Evolutionary conservation across 2,888 invertebrate species (phyloP).

Genomic region (Anthoptus insignis): DNA sequence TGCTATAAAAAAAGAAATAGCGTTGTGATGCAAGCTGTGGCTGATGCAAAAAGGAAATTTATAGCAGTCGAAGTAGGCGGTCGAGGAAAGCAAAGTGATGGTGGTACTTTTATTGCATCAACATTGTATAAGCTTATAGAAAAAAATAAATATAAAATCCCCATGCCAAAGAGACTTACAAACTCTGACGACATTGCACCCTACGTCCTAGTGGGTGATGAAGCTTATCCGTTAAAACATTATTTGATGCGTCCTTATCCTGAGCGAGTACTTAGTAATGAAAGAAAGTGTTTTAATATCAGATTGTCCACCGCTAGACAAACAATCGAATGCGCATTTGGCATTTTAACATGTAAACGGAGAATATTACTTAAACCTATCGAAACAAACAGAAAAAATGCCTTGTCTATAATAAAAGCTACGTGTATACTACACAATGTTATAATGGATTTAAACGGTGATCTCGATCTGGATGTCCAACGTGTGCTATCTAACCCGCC

Average conservation of each 20-base stretch:
- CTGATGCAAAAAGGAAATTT: conserved; percentile 42
- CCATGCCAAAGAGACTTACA: conserved; percentile 42
- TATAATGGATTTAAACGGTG: conserved; percentile 35
- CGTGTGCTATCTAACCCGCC: conserved; percentile 30
- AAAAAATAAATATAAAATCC: conserved; percentile 42
- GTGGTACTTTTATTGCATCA: conserved; percentile 45
- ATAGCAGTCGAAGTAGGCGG: conserved; percentile 45
- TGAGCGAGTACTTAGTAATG: conserved; percentile 40
- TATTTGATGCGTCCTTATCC: conserved; percentile 44
- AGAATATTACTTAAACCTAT: conserved; percentile 46
- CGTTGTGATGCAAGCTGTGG: not conserved
- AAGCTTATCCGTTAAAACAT: conserved; percentile 45
- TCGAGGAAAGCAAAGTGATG: conserved; percentile 48
- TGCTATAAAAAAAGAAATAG: conserved; percentile 5
- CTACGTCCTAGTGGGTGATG: conserved; percentile 44
- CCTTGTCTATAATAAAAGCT: conserved; percentile 44
- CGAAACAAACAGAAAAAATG: conserved; percentile 46
- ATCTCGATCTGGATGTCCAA: conserved; percentile 44
- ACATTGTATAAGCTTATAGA: conserved; percentile 35
- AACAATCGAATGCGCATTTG: conserved; percentile 43
- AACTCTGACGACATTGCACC: conserved; percentile 43
- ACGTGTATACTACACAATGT: conserved; percentile 43
- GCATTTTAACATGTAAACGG: conserved; percentile 47
- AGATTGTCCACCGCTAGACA: conserved; percentile 38
- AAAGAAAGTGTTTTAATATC: conserved; percentile 45